Evolutionary conservation across 2,888 invertebrate species (phyloP).

Genomic region (Cinara cedri): DNA sequence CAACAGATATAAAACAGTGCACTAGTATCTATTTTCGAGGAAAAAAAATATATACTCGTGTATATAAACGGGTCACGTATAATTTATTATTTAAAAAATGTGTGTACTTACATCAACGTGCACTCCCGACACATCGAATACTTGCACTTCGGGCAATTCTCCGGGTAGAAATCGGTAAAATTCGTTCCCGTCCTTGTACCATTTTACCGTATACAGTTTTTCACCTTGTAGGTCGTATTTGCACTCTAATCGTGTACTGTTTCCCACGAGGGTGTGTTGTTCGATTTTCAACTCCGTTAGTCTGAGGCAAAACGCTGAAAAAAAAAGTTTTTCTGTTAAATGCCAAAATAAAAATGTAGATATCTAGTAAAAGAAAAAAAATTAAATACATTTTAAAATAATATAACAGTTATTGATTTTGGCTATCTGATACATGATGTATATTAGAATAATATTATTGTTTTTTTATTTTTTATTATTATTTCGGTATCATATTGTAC

Average conservation of each 20-base stretch:
- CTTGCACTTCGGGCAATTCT: constrained; percentile 80
- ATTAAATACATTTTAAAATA: no score
- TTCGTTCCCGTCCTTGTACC: constrained; percentile 90
- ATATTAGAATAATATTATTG: no score
- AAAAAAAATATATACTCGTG: no score
- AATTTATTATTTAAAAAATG: not conserved
- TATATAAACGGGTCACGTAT: no score
- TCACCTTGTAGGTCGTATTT: constrained; percentile 84
- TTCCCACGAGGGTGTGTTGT: constrained; percentile 79
- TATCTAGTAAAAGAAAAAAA: not conserved
- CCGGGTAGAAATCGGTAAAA: constrained; percentile 86
- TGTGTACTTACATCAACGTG: constrained; percentile 79
- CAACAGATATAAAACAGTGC: no score
- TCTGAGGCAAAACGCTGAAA: constrained; percentile 65
- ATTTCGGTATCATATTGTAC: no score
- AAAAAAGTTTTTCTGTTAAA: no score
- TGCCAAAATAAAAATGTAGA: constrained; percentile 12
- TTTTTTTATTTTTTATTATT: no score
- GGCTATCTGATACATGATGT: no score
- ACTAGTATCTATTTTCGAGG: no score
- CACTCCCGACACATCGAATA: constrained; percentile 80
- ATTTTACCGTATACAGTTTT: constrained; percentile 85
- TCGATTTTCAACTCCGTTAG: constrained; percentile 82
- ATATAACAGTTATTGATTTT: no score
- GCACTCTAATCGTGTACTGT: constrained; percentile 78